A percentile compares a stretch with the other conserved stretches of the same genome.
Evolutionary conservation across 2,888 invertebrate species (phyloP).

Genomic region (Tachystola acroxantha): DNA sequence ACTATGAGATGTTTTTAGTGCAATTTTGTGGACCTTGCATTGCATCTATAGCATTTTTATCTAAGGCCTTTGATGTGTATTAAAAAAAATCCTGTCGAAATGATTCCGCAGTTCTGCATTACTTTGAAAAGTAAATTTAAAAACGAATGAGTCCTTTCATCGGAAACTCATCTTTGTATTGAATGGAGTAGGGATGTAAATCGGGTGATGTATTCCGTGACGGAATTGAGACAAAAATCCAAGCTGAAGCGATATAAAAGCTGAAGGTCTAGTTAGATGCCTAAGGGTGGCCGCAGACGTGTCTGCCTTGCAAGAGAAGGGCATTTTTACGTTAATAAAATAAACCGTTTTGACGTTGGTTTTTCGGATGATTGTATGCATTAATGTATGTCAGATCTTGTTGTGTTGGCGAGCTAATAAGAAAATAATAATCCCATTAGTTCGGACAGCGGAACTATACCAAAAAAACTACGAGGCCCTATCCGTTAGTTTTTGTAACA

Average conservation of each 20-base stretch:
- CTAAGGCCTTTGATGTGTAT: slow-evolving; percentile 6
- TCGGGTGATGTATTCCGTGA: neutral
- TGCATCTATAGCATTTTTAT: no score
- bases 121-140: slow-evolving; percentile 5
- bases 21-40: no score
- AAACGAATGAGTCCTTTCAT: neutral
- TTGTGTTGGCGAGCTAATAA: no score
- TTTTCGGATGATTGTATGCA: no score
- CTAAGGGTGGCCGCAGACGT: neutral
- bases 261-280: slow-evolving; percentile 6
- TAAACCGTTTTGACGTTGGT: no score
- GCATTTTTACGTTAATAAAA: neutral
- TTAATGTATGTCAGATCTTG: no score
- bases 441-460: no score
- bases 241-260: slow-evolving; percentile 6
- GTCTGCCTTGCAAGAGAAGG: no score
- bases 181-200: neutral
- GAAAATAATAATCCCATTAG: no score
- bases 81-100: slow-evolving; percentile 4
- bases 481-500: no score
- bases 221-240: slow-evolving; percentile 8
- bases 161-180: neutral
- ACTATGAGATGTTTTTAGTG: no score
- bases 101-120: slow-evolving; percentile 4
- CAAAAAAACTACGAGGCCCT: no score